Evolutionary conservation across 2,888 invertebrate genomes (phyloP).

Genomic region (Hypena proboscidalis): DNA sequence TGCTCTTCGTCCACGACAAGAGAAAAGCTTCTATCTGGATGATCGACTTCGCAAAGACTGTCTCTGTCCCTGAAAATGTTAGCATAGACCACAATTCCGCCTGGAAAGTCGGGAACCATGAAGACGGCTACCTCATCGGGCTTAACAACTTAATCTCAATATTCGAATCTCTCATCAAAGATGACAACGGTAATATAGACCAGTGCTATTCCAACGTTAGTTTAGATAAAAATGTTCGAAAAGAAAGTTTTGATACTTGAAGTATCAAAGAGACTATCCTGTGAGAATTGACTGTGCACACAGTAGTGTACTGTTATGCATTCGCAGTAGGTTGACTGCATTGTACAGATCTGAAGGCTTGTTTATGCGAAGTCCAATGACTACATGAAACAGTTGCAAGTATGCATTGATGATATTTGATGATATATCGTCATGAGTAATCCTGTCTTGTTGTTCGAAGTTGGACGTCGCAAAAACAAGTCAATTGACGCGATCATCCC

Average conservation of each 20-base stretch:
- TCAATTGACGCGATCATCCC: constrained; percentile 31
- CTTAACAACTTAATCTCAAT: constrained; percentile 95
- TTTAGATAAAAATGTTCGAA: constrained; percentile 69
- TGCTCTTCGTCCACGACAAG: constrained; percentile 97
- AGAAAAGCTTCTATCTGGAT: constrained; percentile 96
- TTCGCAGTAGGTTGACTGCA: constrained; percentile 49
- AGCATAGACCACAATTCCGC: constrained; percentile 91
- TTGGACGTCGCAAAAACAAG: constrained; percentile 42
- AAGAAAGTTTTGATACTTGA: constrained; percentile 79
- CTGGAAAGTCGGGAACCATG: constrained; percentile 98
- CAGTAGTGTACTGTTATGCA: constrained; percentile 47
- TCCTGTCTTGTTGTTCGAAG: constrained; percentile 9
- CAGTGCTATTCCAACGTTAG: constrained; percentile 61
- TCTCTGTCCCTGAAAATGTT: constrained; percentile 90
- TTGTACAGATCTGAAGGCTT: constrained; percentile 40
- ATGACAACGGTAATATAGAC: constrained; percentile 74
- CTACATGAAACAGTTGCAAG: constrained; percentile 8
- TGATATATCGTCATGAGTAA: constrained; percentile 4
- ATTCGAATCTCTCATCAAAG: constrained; percentile 87
- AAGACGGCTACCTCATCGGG: constrained; percentile 97
- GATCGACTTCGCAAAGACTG: constrained; percentile 99
- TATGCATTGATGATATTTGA: constrained; percentile 7
- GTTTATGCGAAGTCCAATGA: constrained; percentile 42
- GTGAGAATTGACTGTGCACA: constrained; percentile 54
- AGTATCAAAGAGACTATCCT: constrained; percentile 45